Base-by-base conservation (phyloP, 1,140 invertebrate species). In the Bombus huntii region DNA sequence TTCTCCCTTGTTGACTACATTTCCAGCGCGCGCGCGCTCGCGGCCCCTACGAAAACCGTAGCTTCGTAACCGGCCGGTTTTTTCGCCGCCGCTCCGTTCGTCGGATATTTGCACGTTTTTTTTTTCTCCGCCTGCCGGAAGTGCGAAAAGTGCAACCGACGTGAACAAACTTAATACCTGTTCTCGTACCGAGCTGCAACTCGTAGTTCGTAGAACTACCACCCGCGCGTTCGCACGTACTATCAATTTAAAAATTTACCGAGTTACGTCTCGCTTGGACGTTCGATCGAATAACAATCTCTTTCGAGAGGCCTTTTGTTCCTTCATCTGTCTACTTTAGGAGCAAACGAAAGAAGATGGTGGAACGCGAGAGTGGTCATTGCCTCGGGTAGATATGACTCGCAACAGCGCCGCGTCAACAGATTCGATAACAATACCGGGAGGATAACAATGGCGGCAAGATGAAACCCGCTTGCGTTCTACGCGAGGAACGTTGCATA, bases 111-210 rank as follows among this genome's bases (percentile, higher is more conserved):
- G 53, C 71, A 18, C 53, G 59, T 62, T 25, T 6, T 82, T 74
- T 74, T 74, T 83, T 62, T 39, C 4, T 37, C 4, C 31, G 18
- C 18, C 3, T 15, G 57, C 65, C 44, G 47, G 34, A 76, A 44
- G 72, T 53, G 72, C 9, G 31, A n/a, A 62, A 81, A 81, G 47
- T 44, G 53, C 37, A 59, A 65, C 59, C 42, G 37, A 68, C 81
- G 59, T 42, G 59, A 76, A 76, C 81, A 77, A 77, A 83, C 62
- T 68, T 83, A 66, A 83, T 83, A 62, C 42, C 59, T 37, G 71
- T 59, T 66, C 68, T 31, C 47, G 13, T 18, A 59, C 5, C 37
- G 34, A 59, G 22, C 57, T 44, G 47, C 9, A 70, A 39, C 70
- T 72, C 70, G 39, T 28, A 59, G 37, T 34, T 73, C 25, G 70